Evolutionary conservation across 37 sponge, comb jelly and placozoan species (phyloP), one percentile per base, ranked within the genome.

Genomic region (Agelas oroides): DNA sequence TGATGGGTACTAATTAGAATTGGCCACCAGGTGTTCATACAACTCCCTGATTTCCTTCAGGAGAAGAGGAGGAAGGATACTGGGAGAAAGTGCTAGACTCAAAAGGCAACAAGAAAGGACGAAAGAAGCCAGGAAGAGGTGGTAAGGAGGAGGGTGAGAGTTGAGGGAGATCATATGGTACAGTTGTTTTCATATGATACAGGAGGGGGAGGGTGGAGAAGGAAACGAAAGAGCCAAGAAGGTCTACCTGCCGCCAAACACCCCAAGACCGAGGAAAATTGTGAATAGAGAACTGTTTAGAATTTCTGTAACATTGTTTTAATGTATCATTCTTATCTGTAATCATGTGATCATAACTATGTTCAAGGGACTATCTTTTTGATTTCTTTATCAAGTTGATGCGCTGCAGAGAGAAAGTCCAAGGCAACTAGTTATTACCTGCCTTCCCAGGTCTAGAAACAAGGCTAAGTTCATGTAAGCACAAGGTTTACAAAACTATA

Each of bases 361-460:
- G 46, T 46, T 46, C 6, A 8, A 12, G 46, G 46, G 25, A 73
- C 58, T 55, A 91, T 81, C 79, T 86, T 52, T 77, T 81, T 28
- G 87, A 75, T 57, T 86, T 91, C 91, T 86, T 91, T 41, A 91
- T 82, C 59, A 84, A 67, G 60, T 24, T 75, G 32, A 86, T 58
- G 36, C 91, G 39, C 87, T 91, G 79, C 18, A 56, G 27, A 55
- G 32, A 19, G 55, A 34, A 5, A 39, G n/a, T 46, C 3, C 46
- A 46, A 2, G 59, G 1, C 27, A 58, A 1, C 20, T n/a, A n/a
- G n/a, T n/a, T n/a, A n/a, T n/a, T n/a, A n/a, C n/a, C n/a, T n/a
- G n/a, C n/a, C n/a, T n/a, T n/a, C n/a, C n/a, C n/a, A n/a, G n/a
- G n/a, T n/a, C n/a, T n/a, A n/a, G n/a, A n/a, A n/a, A n/a, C n/a